Percentiles rank a stretch among this genome's conserved stretches.
Evolutionary conservation across 2,113 vertebrate genomes (phyloP).

Genomic region (Alosa alosa): DNA sequence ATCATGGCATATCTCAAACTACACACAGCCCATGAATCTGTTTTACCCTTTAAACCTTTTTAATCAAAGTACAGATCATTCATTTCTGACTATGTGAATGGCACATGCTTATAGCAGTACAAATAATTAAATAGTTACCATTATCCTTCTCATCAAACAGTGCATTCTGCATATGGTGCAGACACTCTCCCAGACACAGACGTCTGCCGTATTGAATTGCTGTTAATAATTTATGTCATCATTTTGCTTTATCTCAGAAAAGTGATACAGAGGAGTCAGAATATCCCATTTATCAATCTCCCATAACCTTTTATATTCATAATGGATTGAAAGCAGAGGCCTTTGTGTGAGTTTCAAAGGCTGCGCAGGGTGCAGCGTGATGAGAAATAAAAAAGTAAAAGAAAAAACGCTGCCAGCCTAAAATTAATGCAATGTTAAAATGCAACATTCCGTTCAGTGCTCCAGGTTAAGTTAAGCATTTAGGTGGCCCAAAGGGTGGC

Average conservation of each 20-base stretch:
- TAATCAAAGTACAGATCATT: not conserved
- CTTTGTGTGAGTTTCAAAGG: constrained; percentile 42
- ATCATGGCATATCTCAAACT: not conserved
- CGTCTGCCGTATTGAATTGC: constrained; percentile 45
- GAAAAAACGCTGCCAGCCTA: constrained; percentile 9
- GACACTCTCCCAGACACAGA: constrained; percentile 31
- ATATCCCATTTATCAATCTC: constrained; percentile 47
- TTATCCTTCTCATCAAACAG: constrained; percentile 17
- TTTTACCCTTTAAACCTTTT: not conserved
- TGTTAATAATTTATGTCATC: constrained; percentile 54
- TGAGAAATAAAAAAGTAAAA: not conserved
- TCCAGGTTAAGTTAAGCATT: constrained; percentile 44
- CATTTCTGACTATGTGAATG: not conserved
- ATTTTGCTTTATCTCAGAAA: constrained; percentile 50
- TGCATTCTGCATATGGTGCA: constrained; percentile 24
- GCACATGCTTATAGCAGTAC: not conserved
- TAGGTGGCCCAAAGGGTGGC: constrained; percentile 20
- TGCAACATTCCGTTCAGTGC: constrained; percentile 27
- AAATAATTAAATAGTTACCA: not conserved
- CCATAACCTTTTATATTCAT: constrained; percentile 42
- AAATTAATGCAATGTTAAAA: constrained; percentile 34
- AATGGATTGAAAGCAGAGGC: constrained; percentile 36
- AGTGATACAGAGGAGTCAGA: constrained; percentile 42
- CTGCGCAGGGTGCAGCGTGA: constrained; percentile 7
- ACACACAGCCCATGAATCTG: not conserved